Evolutionary conservation across 2,888 invertebrate genomes (phyloP).

Genomic region (Lepidochrysops patricia): DNA sequence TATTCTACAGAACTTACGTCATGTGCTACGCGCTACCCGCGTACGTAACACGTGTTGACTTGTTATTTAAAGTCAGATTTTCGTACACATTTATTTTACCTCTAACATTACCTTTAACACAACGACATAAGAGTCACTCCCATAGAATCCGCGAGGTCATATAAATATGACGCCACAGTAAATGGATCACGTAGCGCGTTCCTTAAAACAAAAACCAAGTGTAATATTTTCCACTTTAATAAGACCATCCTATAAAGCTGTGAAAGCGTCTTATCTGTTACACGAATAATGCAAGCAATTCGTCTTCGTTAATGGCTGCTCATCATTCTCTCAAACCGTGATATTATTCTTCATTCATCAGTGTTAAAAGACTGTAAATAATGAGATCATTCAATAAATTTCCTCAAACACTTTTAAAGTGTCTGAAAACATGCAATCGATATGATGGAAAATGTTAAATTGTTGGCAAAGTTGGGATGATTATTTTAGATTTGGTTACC

Average conservation of each 20-base stretch:
- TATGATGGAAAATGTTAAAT: not conserved
- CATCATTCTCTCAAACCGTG: conserved; percentile 40
- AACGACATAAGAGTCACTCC: too few relatives aligned
- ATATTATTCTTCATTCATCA: conserved; percentile 51
- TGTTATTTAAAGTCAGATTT: not conserved
- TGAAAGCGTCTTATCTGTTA: conserved; percentile 51
- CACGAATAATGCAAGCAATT: conserved; percentile 54
- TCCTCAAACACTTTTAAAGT: not conserved
- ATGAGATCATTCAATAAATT: conserved; percentile 20
- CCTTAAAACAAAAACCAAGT: not conserved
- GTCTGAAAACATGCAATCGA: not conserved
- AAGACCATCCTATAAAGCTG: conserved; percentile 47
- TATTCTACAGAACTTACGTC: too few relatives aligned
- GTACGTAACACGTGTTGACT: not conserved
- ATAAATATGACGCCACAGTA: too few relatives aligned
- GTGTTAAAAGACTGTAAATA: conserved; percentile 32
- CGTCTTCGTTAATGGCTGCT: conserved; percentile 44
- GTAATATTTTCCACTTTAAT: conserved; percentile 30
- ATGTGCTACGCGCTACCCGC: not conserved
- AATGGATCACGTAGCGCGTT: not conserved
- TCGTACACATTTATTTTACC: too few relatives aligned
- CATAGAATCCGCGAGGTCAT: too few relatives aligned
- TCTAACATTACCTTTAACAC: too few relatives aligned
- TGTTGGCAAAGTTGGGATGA: not conserved
- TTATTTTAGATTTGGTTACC: not conserved